These are phyloP conservation scores for Scaptomyza tumidula DNA, from an alignment of 2,888 invertebrate species.

Conservation along the genomic window DNA sequence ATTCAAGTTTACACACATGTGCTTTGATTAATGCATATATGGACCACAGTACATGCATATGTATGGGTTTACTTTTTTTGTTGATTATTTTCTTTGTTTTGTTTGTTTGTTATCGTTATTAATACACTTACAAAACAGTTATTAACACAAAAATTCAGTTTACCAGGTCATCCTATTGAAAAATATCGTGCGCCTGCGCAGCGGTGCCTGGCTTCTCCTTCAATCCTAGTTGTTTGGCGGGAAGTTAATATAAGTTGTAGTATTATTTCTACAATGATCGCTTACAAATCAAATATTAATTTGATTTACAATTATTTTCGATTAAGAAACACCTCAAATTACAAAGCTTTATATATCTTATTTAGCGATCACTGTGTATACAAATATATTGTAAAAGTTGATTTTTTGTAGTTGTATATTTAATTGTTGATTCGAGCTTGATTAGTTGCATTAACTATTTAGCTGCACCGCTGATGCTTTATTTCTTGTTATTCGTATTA, in stretches of 20 bases:
- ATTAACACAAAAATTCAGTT: conserved; percentile 59
- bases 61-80: conserved; percentile 2
- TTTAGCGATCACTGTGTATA: background rate
- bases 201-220: conserved; percentile 58
- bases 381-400: conserved; percentile 39
- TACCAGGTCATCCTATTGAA: conserved; percentile 54
- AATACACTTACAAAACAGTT: conserved; percentile 63
- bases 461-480: conserved; percentile 52
- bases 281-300: background rate
- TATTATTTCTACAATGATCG: conserved; percentile 21
- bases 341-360: background rate
- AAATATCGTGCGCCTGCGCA: conserved; percentile 76
- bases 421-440: conserved; percentile 69
- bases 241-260: conserved; percentile 59
- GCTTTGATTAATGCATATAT: conserved; percentile 22
- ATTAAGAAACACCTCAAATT: background rate
- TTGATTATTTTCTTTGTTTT: background rate
- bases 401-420: conserved; percentile 40
- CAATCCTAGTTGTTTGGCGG: conserved; percentile 52
- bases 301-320: background rate
- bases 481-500: conserved; percentile 31
- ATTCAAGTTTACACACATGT: conserved; percentile 49
- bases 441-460: conserved; percentile 43
- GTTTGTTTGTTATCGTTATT: conserved; percentile 14
- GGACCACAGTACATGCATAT: conserved; percentile 18